A percentile compares a stretch with the other conserved stretches of the same genome.
These are phyloP conservation scores for Busseola fusca DNA, from an alignment of 2,888 invertebrate genomes.

Conservation along the genomic window DNA sequence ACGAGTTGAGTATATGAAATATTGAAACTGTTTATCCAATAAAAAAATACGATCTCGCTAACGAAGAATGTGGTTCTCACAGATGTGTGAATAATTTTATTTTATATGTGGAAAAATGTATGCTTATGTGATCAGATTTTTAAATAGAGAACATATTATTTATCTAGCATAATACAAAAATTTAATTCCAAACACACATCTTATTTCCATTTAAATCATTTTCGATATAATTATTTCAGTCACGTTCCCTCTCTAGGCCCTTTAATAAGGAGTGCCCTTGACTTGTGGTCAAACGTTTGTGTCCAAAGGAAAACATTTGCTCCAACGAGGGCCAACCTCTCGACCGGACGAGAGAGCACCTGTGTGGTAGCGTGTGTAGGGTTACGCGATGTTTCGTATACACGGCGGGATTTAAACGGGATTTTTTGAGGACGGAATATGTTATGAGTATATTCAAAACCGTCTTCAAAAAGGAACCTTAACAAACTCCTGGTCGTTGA, in stretches of 20 bases:
- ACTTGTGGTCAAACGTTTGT: constrained; percentile 73
- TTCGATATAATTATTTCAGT: constrained; percentile 33
- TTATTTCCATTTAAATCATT: constrained; percentile 18
- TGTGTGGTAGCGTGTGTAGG: constrained; percentile 55
- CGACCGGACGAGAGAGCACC: constrained; percentile 71
- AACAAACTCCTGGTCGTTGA: not conserved
- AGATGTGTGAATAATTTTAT: not conserved
- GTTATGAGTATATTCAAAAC: not conserved
- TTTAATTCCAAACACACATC: constrained; percentile 34
- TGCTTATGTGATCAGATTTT: constrained; percentile 20
- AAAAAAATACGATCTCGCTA: not conserved
- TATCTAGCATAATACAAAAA: constrained; percentile 5
- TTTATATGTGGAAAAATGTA: not conserved
- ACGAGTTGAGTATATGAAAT: not conserved
- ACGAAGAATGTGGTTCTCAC: not conserved
- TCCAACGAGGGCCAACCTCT: constrained; percentile 72
- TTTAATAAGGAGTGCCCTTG: constrained; percentile 68
- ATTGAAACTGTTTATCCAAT: not conserved
- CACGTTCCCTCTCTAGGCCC: constrained; percentile 54
- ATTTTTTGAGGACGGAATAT: constrained; percentile 11
- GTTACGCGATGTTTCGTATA: constrained; percentile 36
- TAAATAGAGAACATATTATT: not conserved
- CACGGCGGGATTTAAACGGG: constrained; percentile 16
- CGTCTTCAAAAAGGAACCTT: not conserved
- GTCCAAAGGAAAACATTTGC: constrained; percentile 71